A percentile compares a stretch with the other conserved stretches of the same genome.
phyloP scores from a whole-genome alignment of 2,888 invertebrate species.

The Acrobasis suavella region DNA sequence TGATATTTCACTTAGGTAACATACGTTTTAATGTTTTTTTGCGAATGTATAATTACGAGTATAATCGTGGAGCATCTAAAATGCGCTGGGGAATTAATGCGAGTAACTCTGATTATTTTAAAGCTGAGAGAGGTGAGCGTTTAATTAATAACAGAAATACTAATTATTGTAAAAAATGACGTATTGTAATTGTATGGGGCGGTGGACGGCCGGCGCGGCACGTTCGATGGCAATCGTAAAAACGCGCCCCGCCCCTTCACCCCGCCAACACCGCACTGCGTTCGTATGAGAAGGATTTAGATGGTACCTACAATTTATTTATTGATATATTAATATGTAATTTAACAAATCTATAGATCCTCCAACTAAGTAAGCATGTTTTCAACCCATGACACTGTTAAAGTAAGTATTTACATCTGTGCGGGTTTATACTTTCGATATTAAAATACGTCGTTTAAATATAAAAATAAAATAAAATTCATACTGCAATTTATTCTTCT shows the following conservation, averaged over 20 bases:
- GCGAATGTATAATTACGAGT: slow-evolving; percentile 5
- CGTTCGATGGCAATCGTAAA: slow-evolving; percentile 69
- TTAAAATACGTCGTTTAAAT: too few species aligned
- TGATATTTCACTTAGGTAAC: slow-evolving; percentile 1
- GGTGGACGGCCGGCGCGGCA: slow-evolving; percentile 42
- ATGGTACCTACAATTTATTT: slow-evolving; percentile 5
- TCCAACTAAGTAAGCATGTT: too few species aligned
- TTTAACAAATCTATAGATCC: not conserved
- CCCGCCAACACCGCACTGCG: slow-evolving; percentile 35
- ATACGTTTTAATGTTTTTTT: slow-evolving; percentile 21
- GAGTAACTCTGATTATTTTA: slow-evolving; percentile 29
- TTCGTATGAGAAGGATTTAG: slow-evolving; percentile 12
- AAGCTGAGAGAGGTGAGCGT: slow-evolving; percentile 30
- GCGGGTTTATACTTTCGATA: too few species aligned
- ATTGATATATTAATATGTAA: not conserved
- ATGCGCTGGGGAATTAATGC: not conserved
- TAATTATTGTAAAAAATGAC: slow-evolving; percentile 64
- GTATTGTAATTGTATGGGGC: slow-evolving; percentile 55
- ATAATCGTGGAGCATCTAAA: slow-evolving; percentile 8
- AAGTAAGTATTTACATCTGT: too few species aligned
- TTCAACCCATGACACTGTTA: too few species aligned
- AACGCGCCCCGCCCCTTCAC: slow-evolving; percentile 45
- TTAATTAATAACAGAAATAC: slow-evolving; percentile 66
- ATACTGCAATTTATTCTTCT: too few species aligned
- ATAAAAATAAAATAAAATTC: too few species aligned